Conservation (phyloP, 2,888 invertebrate species). For the Lycocerus yunnanus region DNA sequence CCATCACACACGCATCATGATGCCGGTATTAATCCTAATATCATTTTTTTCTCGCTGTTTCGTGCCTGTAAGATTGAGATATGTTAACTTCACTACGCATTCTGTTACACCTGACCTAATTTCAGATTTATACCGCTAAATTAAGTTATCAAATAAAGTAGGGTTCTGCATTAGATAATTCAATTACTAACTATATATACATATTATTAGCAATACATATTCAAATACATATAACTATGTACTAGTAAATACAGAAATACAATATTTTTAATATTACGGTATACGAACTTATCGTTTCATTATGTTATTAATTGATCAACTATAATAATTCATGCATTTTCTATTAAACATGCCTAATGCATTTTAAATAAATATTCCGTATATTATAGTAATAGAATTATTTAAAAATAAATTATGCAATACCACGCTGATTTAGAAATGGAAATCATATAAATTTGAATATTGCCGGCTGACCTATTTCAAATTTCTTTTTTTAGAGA, state of each 20-base stretch:
- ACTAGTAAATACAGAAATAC: background rate
- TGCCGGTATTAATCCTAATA: conserved; percentile 8
- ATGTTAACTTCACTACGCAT: conserved; percentile 13
- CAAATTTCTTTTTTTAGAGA: conserved; percentile 35
- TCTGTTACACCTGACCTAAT: conserved; percentile 33
- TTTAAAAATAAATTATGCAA: conserved; percentile 37
- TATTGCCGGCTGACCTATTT: conserved; percentile 43
- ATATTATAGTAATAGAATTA: conserved; percentile 29
- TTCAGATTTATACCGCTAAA: conserved; percentile 16
- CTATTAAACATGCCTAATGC: background rate
- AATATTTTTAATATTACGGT: background rate
- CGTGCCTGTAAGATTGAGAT: conserved; percentile 1
- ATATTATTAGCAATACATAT: background rate
- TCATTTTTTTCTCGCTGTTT: conserved; percentile 11
- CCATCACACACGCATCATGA: conserved; percentile 14
- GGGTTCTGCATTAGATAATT: background rate
- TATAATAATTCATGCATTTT: no score
- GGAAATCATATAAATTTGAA: conserved; percentile 45
- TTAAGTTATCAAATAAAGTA: background rate
- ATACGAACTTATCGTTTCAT: background rate
- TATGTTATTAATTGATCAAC: background rate
- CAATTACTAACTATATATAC: background rate
- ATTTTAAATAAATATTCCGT: background rate
- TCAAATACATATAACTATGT: background rate
- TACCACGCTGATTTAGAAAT: conserved; percentile 40